A percentile compares a stretch with the other conserved stretches of the same genome.
Evolutionary conservation across 1,140 invertebrate species (phyloP).

Genomic region (Fragariocoptes setiger): DNA sequence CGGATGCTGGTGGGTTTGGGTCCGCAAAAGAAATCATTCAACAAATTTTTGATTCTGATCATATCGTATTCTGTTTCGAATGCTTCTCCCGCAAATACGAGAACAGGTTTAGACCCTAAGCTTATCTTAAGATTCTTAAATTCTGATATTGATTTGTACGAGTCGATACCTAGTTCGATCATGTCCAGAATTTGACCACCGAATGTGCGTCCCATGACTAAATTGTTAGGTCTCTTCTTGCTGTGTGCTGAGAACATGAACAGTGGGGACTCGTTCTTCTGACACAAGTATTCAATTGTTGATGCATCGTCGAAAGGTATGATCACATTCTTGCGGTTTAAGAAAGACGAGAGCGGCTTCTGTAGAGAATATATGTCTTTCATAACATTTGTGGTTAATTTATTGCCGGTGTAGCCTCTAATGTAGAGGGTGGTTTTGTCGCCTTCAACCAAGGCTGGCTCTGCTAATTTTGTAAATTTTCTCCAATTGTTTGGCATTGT

Average conservation of each 20-base stretch:
- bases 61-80: constrained; percentile 49
- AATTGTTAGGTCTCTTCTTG: constrained; percentile 77
- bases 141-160: constrained; percentile 38
- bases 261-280: constrained; percentile 52
- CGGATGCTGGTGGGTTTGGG: constrained; percentile 43
- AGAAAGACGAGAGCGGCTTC: constrained; percentile 5
- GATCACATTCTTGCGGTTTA: constrained; percentile 35
- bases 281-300: constrained; percentile 40
- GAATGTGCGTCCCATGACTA: constrained; percentile 52
- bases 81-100: constrained; percentile 66
- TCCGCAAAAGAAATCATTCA: constrained; percentile 68
- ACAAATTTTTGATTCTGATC: constrained; percentile 48
- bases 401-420: constrained; percentile 48
- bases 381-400: constrained; percentile 33
- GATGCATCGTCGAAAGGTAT: constrained; percentile 51
- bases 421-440: constrained; percentile 50
- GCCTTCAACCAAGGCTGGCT: constrained; percentile 62
- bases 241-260: constrained; percentile 65
- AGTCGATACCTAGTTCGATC: constrained; percentile 68
- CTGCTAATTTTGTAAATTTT: constrained; percentile 15
- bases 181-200: constrained; percentile 72
- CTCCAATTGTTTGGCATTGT: not conserved
- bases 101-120: constrained; percentile 53
- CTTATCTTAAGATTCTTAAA: constrained; percentile 47
- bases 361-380: constrained; percentile 34